These are phyloP conservation scores for Siniperca chuatsi DNA, from an alignment of 2,113 vertebrate species.

Conservation along the genomic window DNA sequence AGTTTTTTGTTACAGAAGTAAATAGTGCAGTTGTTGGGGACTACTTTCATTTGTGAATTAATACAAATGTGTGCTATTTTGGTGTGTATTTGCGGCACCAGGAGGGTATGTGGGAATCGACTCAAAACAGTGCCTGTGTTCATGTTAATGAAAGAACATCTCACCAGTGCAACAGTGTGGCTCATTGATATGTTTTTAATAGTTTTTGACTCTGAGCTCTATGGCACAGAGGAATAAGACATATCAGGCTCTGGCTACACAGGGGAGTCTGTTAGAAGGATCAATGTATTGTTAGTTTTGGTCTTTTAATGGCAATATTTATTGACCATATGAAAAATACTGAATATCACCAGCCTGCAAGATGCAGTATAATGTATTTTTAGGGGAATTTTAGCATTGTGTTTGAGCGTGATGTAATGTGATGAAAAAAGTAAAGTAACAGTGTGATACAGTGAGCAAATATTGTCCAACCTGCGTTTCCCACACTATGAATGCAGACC, in stretches of 20 bases:
- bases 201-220: background rate
- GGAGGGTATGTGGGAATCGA: background rate
- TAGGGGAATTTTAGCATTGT: background rate
- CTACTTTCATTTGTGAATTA: background rate
- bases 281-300: background rate
- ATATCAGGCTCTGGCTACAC: background rate
- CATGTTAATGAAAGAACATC: background rate
- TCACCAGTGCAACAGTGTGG: background rate
- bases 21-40: background rate
- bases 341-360: background rate
- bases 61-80: background rate
- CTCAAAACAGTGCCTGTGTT: background rate
- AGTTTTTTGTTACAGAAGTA: background rate
- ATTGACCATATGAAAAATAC: background rate
- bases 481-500: constrained; percentile 8
- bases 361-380: background rate
- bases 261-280: background rate
- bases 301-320: constrained; percentile 3
- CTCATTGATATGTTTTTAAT: background rate
- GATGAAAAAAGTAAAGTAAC: background rate
- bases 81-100: background rate
- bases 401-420: background rate
- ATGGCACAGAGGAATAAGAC: background rate
- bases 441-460: background rate
- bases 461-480: background rate